Conservation (phyloP, 2,113 vertebrate genomes). For the Sinosuthora webbiana region DNA sequence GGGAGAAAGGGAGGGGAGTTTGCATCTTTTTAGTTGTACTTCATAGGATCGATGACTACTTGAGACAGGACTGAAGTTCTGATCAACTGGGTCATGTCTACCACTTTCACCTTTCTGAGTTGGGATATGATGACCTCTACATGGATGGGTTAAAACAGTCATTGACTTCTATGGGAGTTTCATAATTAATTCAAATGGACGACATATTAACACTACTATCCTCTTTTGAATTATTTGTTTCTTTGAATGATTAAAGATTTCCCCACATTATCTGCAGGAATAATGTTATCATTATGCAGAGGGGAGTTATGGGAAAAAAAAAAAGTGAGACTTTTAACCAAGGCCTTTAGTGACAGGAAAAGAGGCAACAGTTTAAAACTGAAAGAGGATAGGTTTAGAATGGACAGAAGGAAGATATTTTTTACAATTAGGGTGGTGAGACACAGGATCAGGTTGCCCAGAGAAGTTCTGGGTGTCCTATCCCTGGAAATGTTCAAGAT, state of each 20-base stretch:
- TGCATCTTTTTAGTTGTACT: neutral
- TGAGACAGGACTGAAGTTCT: neutral
- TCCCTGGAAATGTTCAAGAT: neutral
- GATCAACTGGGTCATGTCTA: neutral
- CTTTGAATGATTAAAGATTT: neutral
- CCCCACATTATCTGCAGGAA: neutral
- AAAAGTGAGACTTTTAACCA: neutral
- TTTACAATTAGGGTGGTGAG: neutral
- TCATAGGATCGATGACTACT: neutral
- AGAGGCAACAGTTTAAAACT: neutral
- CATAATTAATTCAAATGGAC: neutral
- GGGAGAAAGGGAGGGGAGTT: neutral
- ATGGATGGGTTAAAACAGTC: neutral
- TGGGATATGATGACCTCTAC: neutral
- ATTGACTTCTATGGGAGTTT: neutral
- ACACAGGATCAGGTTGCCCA: neutral
- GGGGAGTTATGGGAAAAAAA: accelerated
- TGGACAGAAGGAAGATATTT: neutral
- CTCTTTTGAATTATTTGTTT: neutral
- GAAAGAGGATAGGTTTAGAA: neutral
- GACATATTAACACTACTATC: neutral
- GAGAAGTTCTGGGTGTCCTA: neutral
- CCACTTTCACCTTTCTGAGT: neutral
- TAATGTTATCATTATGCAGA: neutral
- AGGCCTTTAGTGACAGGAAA: neutral